These are phyloP conservation scores for Pegea sp. DNA, from an alignment of 23 tunicate species.

Conservation along the genomic window DNA sequence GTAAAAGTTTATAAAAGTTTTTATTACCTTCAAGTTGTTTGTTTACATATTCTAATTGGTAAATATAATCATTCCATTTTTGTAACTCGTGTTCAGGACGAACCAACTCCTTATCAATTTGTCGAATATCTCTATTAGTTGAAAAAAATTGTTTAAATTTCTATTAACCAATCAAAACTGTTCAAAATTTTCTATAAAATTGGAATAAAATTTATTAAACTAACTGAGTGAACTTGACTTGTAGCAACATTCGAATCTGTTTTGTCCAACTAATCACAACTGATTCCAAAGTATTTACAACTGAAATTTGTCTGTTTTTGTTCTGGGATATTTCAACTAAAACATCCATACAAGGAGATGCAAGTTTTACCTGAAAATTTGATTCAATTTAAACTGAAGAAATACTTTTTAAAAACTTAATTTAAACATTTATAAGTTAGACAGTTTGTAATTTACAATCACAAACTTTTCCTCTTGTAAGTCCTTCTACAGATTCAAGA, in stretches of 20 bases:
- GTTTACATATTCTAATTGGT: conserved; percentile 45
- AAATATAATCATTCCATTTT: conserved; percentile 67
- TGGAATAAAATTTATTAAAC: background rate
- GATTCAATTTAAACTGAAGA: background rate
- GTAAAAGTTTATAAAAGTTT: too few species aligned
- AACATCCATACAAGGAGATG: conserved; percentile 77
- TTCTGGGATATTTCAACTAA: conserved; percentile 70
- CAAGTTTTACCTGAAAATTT: conserved; percentile 32
- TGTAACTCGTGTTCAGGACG: conserved; percentile 72
- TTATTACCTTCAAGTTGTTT: conserved; percentile 70
- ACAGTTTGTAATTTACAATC: background rate
- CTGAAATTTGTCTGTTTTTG: conserved; percentile 71
- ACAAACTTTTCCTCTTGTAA: conserved; percentile 35
- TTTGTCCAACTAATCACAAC: conserved; percentile 78
- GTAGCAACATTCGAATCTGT: conserved; percentile 62
- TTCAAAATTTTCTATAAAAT: too few species aligned
- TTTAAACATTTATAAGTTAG: background rate
- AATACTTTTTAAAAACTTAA: background rate
- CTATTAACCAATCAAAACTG: too few species aligned
- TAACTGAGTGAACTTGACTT: conserved; percentile 6
- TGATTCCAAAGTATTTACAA: conserved; percentile 71
- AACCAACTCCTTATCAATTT: conserved; percentile 44
- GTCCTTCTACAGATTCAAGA: conserved; percentile 56
- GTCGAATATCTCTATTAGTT: too few species aligned
- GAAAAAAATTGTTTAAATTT: too few species aligned